Evolutionary conservation across 2,888 invertebrate species (phyloP), one percentile per base, ranked within the genome.

Genomic region (Parnassius orleans): DNA sequence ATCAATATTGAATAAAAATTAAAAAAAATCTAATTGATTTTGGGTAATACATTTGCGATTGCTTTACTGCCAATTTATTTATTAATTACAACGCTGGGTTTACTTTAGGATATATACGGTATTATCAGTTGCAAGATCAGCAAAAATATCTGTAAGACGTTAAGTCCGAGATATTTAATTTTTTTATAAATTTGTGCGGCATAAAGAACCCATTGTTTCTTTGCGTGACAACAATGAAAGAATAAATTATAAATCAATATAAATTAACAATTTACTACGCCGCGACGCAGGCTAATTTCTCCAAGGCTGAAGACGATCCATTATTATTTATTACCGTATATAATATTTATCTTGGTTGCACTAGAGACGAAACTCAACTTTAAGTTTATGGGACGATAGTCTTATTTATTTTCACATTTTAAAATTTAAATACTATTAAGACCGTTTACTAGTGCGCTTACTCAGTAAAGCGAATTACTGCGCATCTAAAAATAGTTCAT

Each of bases 271-370:
- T 76, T 74, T 78, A 79, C 73, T 71, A 71, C 74, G 72, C 57
- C 74, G 73, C 75, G 79, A 79, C 78, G 76, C 74, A 87, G 87
- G 90, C 88, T 90, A 89, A 89, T 86, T 86, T 83, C 80, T 73
- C 83, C 86, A 90, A 90, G 89, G 89, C 83, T 87, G 79, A 76
- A 78, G 85, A 86, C 81, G 86, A 86, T 83, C 86, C 88, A 87
- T 87, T 88, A 88, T 89, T 88, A 89, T 90, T 90, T 90, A 88
- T 88, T 86, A 76, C 87, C 83, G 75, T 86, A 86, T 85, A 81
- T 81, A 84, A 83, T 79, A 72, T 76, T 78, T 72, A 71, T 69
- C 72, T 70, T 69, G 15, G 58, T 15, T 65, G 66, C 64, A 65
- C 61, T 58, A 63, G 59, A 58, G 57, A 14, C 60, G 19, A 79